Percentiles rank a stretch among this genome's conserved stretches.
phyloP scores from a whole-genome alignment of 1,140 invertebrate genomes.

The Octopus sinensis region DNA sequence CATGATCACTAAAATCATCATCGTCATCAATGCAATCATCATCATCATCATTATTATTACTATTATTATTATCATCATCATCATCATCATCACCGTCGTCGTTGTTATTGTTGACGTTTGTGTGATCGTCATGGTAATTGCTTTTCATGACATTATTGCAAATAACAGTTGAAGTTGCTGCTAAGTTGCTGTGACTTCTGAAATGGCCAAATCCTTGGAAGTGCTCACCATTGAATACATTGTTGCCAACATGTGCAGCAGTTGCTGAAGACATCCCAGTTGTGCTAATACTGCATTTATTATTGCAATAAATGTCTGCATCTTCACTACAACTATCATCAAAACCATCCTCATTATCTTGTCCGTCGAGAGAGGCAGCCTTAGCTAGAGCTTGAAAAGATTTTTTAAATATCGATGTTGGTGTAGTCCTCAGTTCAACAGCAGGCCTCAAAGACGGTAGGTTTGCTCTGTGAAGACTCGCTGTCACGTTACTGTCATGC shows the following conservation, averaged over 20 bases:
- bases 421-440: conserved; percentile 12
- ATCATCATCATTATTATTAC: not conserved
- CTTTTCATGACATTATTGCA: no score
- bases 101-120: not conserved
- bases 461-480: conserved; percentile 22
- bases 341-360: conserved; percentile 16
- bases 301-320: not conserved
- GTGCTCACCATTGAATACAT: no score
- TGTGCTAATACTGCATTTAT: not conserved
- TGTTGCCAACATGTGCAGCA: not conserved
- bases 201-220: not conserved
- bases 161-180: not conserved
- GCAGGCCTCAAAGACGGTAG: conserved; percentile 19
- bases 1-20: conserved; percentile 49
- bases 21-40: conserved; percentile 22
- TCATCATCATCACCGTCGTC: not conserved
- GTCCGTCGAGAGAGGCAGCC: not conserved
- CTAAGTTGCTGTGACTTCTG: not conserved
- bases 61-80: not conserved
- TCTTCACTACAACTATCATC: conserved; percentile 24
- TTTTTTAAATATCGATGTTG: conserved; percentile 23
- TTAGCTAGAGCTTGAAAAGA: conserved; percentile 28
- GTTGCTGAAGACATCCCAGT: no score
- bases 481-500: conserved; percentile 29
- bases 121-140: not conserved